Base-by-base conservation (phyloP, 2,797 vertebrate genomes). In the Fundulus diaphanus region DNA sequence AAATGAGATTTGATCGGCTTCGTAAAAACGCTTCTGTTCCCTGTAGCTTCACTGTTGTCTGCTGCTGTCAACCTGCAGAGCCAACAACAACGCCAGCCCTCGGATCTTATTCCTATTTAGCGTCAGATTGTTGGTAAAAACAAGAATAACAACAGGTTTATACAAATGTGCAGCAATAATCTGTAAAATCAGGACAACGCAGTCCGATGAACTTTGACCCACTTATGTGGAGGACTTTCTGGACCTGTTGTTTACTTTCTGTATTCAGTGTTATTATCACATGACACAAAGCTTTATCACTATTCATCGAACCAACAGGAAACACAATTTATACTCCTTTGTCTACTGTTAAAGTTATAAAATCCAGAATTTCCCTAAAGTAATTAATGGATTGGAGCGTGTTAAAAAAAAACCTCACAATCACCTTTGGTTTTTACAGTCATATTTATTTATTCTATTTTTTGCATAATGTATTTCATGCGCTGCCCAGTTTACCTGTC, bases 131-230 rank as follows among this genome's bases (percentile, higher is more conserved):
- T 35, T 20, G 44, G 18, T 49, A 7, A 69, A n/a, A 49, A 51
- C 11, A 15, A 15, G 22, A 27, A n/a, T n/a, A 33, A 22, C 31
- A 35, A 1, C 20, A 35, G 49, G 7, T 49, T 63, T 37, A 59
- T 22, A 20, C 29, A 73, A 59, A 46, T 4, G 2, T 0, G 0
- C n/a, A 9, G 37, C 7, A 57, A 2, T 40, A 9, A 56, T 57
- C 0, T 68, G 52, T 6, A 13, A 1, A 42, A 16, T 31, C 48
- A 33, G 1, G 2, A 37, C 33, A 2, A 48, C 3, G 4, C 20
- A 76, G 16, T 12, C 5, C 1, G 20, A 24, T 89, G 82, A 92
- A 70, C 90, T 89, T 87, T 91, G 80, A 87, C 87, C 86, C 69
- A 83, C 29, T 82, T 83, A 1, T 29, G 7, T n/a, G n/a, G n/a